Conservation (phyloP, 2,113 vertebrate species). For the Semicossyphus pulcher region DNA sequence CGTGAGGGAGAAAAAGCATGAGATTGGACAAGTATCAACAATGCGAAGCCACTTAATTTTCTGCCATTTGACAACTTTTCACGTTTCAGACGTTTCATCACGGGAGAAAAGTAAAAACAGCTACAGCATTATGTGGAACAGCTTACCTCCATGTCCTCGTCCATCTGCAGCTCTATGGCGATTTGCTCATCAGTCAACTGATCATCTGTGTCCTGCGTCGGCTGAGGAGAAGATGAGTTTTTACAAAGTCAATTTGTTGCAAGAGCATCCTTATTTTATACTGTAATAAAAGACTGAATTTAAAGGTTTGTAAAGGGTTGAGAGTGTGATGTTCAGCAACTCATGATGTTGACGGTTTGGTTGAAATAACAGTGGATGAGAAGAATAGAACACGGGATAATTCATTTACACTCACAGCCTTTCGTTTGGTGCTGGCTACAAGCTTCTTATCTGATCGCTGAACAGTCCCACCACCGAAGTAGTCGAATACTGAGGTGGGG, state of each 20-base stretch:
- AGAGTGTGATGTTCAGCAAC: background rate
- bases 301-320: background rate
- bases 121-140: background rate
- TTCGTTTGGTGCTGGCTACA: slow-evolving; percentile 90
- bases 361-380: background rate
- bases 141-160: slow-evolving; percentile 91
- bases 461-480: slow-evolving; percentile 87
- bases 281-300: background rate
- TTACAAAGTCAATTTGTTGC: background rate
- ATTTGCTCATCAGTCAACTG: slow-evolving; percentile 88
- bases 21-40: too few species aligned
- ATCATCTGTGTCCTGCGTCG: slow-evolving; percentile 80
- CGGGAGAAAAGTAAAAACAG: background rate
- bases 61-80: too few species aligned
- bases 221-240: slow-evolving; percentile 72
- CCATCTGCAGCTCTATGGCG: slow-evolving; percentile 90
- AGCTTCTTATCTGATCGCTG: slow-evolving; percentile 94
- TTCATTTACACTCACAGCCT: slow-evolving; percentile 85
- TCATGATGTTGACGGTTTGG: background rate
- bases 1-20: background rate
- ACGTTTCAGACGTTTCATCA: too few species aligned
- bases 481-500: slow-evolving; percentile 90
- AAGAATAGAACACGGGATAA: background rate
- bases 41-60: too few species aligned
- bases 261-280: background rate